Base-by-base conservation (phyloP, 2,888 invertebrate genomes). In the Chaitophorus viminalis region DNA sequence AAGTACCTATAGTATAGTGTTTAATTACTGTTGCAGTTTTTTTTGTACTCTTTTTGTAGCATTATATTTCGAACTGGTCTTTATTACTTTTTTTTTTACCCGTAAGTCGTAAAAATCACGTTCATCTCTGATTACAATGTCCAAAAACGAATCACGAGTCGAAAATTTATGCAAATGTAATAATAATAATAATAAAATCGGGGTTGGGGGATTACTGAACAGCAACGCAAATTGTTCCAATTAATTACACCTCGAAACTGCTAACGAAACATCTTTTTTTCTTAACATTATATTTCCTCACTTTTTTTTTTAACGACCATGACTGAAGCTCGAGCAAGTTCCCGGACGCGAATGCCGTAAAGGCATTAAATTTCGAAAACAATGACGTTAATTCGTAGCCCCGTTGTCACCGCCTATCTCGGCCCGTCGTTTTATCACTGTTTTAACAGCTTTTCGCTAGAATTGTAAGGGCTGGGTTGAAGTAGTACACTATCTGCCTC, bases 371-470 rank as follows among this genome's bases (percentile, higher is more conserved):
- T 87, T 87, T 81, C 39, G 81, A 33, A 87, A 87, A 87, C 87
- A 87, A 87, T 87, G 74, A 87, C 87, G 87, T 87, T 87, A 87
- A 87, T 87, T 87, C 36, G 79, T 39, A n/a, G 70, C 52, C 25
- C 65, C 77, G 31, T 29, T n/a, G 76, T 75, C 29, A 52, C n/a
- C 86, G 54, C 87, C 72, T 72, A 36, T 87, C 39, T 72, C 25
- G 29, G 74, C 72, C 72, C 39, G 72, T 46, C 60, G 46, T 87
- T 87, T 87, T 87, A 87, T 87, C 78, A 81, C 74, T 87, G 87
- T 87, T 87, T 81, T 81, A 87, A 87, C 87, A 87, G 74, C 87
- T 87, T 87, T 79, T 87, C 54, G 31, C n/a, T 46, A 68, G 84
- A 6, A 46, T n/a, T 52, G 21, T 36, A 36, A 74, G 74, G 74